phyloP scores from a whole-genome alignment of 92 coral and sea anemone species.

The Metridium senile region DNA sequence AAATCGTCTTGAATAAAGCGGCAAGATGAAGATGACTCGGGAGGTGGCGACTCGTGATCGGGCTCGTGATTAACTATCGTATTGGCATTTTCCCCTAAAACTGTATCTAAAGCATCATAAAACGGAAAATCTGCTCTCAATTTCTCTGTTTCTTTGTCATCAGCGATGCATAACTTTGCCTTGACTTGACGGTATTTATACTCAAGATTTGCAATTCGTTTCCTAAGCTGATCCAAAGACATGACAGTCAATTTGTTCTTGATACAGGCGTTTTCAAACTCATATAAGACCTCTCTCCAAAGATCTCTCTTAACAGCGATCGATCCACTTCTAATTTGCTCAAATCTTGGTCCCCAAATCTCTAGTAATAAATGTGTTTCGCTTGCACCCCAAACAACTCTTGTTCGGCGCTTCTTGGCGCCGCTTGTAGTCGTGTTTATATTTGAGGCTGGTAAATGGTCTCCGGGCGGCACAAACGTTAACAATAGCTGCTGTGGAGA shows the following conservation, averaged over 20 bases:
- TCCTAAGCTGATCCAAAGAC: constrained; percentile 44
- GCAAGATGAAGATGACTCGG: not conserved
- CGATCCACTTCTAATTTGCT: not conserved
- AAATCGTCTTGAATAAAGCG: not conserved
- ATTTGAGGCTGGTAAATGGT: not conserved
- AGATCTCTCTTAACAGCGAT: constrained; percentile 5
- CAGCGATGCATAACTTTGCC: constrained; percentile 40
- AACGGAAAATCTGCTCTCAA: constrained; percentile 36
- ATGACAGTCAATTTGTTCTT: not conserved
- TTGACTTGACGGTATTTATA: constrained; percentile 50
- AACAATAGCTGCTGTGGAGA: constrained; percentile 4
- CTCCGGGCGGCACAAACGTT: not conserved
- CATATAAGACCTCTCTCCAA: not conserved
- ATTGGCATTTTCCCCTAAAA: not conserved
- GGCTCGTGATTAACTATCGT: not conserved
- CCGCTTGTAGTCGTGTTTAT: not conserved
- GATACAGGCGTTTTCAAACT: not conserved
- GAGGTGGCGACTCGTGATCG: not conserved
- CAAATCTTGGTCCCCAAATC: constrained; percentile 4
- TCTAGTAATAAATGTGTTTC: not conserved
- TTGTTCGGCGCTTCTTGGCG: not conserved
- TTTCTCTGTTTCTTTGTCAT: constrained; percentile 39
- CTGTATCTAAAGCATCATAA: constrained; percentile 35
- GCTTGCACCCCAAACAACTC: constrained; percentile 14
- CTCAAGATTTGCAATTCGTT: constrained; percentile 30